Evolutionary conservation across 2,797 vertebrate genomes (phyloP).

Genomic region (Sphenodon punctatus): DNA sequence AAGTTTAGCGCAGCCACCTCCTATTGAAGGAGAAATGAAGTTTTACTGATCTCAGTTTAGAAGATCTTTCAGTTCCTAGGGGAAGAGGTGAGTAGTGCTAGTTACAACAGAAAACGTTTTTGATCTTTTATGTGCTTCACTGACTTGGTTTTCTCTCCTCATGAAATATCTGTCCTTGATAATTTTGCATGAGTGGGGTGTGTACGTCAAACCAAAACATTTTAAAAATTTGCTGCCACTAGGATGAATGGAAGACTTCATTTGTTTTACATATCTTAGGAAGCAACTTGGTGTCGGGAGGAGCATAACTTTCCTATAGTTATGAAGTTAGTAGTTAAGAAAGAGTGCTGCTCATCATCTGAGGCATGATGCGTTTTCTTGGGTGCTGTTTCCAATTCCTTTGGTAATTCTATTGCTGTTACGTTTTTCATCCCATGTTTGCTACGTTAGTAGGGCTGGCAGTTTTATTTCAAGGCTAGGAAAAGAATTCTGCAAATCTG

Average conservation of each 20-base stretch:
- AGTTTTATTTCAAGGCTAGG: neutral
- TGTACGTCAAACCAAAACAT: neutral
- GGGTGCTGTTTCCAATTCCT: neutral
- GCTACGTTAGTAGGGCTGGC: neutral
- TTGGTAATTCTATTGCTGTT: neutral
- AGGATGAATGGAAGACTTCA: neutral
- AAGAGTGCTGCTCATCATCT: no score
- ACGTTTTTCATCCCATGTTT: no score
- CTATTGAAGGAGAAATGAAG: neutral
- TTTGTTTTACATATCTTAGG: neutral
- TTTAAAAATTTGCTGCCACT: neutral
- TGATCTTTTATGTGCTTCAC: neutral
- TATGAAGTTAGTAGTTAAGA: neutral
- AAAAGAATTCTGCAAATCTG: neutral
- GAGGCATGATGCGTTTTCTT: no score
- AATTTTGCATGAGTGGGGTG: neutral
- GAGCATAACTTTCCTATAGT: neutral
- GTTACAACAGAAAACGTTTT: neutral
- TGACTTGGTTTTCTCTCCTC: neutral
- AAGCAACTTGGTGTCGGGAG: neutral
- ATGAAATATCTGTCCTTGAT: neutral
- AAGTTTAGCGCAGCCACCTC: neutral
- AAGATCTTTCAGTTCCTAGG: neutral
- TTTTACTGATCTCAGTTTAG: neutral
- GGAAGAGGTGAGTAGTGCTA: neutral